Base-by-base conservation (phyloP, 2,113 vertebrate species). In the Gadus macrocephalus region DNA sequence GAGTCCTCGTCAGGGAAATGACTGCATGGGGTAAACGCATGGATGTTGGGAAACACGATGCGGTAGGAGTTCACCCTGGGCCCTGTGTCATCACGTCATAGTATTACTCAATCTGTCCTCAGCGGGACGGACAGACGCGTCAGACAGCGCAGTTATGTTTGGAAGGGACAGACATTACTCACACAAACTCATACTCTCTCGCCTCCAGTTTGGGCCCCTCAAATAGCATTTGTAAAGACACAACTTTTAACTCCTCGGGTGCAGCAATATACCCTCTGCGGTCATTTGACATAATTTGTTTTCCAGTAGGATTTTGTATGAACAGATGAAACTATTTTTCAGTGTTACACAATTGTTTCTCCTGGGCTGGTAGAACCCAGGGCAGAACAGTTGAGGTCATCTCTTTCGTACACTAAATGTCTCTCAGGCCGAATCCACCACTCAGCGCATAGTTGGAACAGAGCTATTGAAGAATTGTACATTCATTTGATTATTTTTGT, bases 101-200 rank as follows among this genome's bases (percentile, higher is more conserved):
- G 61, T 70, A 77, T 84, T 76, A 83, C 80, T 84, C 83, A 84
- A 17, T 72, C 70, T 73, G 65, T 69, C 69, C 73, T 73, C 80
- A 79, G 71, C 63, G 59, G 66, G 60, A 73, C 53, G 69, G 63
- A 72, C 84, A 2, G 9, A 49, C 12, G 42, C 42, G 14, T 9
- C 42, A 7, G 6, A 49, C 42, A 12, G 42, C 42, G 2, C 7
- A 9, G 11, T 75, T 66, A 74, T 73, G 77, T 65, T 67, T 11
- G 62, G 74, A 73, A 81, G 71, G 79, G 64, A 59, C 71, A 12
- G 27, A 62, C 69, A 80, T 89, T 86, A 80, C 80, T 85, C 85
- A 81, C 78, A 61, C 72, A 75, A 59, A 75, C 74, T 74, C 64
- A 65, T 83, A 72, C 69, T 80, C 69, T 80, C 75, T 72, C 67